Conservation (phyloP, 1,140 invertebrate species). For the Brachionus sp. region DNA sequence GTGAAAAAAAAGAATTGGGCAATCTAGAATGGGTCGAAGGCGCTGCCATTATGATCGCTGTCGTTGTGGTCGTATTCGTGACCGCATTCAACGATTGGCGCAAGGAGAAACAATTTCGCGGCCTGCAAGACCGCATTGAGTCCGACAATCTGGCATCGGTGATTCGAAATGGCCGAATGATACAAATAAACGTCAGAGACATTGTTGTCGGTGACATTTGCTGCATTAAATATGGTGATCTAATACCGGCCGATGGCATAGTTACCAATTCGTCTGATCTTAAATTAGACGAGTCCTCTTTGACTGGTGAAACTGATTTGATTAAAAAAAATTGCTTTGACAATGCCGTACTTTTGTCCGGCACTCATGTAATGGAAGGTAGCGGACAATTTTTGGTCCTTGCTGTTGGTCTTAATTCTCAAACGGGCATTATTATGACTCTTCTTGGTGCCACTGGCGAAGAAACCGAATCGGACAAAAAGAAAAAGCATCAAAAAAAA, state of each 20-base stretch:
- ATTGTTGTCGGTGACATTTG: conserved; percentile 98
- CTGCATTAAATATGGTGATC: conserved; percentile 73
- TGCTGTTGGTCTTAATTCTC: conserved; percentile 96
- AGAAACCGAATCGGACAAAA: background rate
- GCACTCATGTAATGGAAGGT: conserved; percentile 98
- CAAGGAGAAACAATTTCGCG: conserved; percentile 93
- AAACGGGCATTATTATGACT: conserved; percentile 98
- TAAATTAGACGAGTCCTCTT: conserved; percentile 94
- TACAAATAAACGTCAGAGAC: conserved; percentile 90
- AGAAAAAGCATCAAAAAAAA: background rate
- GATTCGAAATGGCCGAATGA: conserved; percentile 82
- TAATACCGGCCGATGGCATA: conserved; percentile 93
- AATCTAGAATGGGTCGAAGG: conserved; percentile 82
- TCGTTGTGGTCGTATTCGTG: conserved; percentile 94
- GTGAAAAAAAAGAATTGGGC: background rate
- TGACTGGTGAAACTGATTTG: conserved; percentile 99
- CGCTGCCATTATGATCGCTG: conserved; percentile 91
- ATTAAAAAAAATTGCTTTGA: conserved; percentile 88
- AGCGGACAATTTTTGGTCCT: conserved; percentile 98
- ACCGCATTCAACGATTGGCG: conserved; percentile 99
- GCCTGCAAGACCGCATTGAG: conserved; percentile 94
- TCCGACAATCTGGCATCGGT: conserved; percentile 97
- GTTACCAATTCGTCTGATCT: conserved; percentile 98
- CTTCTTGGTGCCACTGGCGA: conserved; percentile 70
- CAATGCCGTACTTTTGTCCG: conserved; percentile 92